Percentiles rank a stretch among this genome's conserved stretches.
Conservation (phyloP, 2,113 vertebrate genomes). For the Hemichromis elongatus region DNA sequence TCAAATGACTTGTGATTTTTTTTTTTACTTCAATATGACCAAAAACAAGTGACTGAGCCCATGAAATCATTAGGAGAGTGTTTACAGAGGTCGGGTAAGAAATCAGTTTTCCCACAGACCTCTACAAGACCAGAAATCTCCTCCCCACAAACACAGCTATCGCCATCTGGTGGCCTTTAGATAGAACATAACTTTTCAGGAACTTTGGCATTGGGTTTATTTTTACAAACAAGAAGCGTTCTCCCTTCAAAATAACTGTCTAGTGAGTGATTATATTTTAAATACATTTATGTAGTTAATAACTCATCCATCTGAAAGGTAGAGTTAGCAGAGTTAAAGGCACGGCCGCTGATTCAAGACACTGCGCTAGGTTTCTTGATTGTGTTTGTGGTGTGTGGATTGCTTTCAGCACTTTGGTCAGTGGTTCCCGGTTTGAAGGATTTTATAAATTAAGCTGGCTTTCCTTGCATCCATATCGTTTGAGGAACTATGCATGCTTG, state of each 20-base stretch:
- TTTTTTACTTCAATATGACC: background rate
- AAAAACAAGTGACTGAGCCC: background rate
- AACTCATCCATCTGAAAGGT: background rate
- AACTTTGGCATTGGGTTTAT: accelerated
- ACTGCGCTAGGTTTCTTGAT: background rate
- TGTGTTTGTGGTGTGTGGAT: background rate
- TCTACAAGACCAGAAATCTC: background rate
- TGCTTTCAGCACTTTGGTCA: background rate
- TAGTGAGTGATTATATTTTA: background rate
- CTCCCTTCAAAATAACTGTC: background rate
- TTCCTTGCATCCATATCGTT: background rate
- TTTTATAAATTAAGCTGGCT: background rate
- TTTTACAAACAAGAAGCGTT: background rate
- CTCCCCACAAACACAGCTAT: accelerated
- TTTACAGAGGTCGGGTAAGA: background rate
- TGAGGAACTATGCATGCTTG: background rate
- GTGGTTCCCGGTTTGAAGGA: background rate
- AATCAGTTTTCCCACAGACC: background rate
- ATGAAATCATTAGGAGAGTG: background rate
- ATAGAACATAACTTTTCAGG: background rate
- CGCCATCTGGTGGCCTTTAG: background rate
- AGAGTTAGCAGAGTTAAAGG: background rate
- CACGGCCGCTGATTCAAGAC: background rate
- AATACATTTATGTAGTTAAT: background rate
- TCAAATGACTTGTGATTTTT: background rate